phyloP scores from a whole-genome alignment of 2,797 vertebrate genomes.

The Alca torda region DNA sequence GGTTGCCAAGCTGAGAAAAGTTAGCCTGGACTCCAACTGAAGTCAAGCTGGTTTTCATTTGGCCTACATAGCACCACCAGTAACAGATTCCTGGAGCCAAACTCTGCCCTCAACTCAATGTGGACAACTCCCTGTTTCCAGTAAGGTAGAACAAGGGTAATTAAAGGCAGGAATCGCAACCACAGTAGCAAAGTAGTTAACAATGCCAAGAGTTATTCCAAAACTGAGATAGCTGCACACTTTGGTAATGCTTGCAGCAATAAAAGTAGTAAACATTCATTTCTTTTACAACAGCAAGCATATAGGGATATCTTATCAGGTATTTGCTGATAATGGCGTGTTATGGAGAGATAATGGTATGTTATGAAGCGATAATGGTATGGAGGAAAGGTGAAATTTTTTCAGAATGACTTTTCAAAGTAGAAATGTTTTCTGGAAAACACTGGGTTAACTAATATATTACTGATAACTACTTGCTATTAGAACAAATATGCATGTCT shows the following conservation, averaged over 20 bases:
- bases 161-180: background rate
- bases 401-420: background rate
- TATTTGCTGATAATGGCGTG: slow-evolving; percentile 17
- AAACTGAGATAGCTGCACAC: background rate
- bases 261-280: slow-evolving; percentile 4
- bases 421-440: background rate
- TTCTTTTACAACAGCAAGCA: background rate
- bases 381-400: slow-evolving; percentile 15
- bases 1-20: background rate
- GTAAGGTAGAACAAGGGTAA: background rate
- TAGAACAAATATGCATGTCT: background rate
- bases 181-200: background rate
- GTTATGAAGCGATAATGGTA: background rate
- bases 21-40: background rate
- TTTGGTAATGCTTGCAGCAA: background rate
- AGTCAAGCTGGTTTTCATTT: background rate
- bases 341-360: background rate
- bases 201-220: background rate
- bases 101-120: background rate
- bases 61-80: background rate
- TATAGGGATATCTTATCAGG: slow-evolving; percentile 19
- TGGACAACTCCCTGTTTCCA: background rate
- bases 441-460: background rate
- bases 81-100: background rate
- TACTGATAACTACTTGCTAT: background rate